Evolutionary conservation across 2,797 vertebrate species (phyloP).

Genomic region (Protonibea diacanthus): DNA sequence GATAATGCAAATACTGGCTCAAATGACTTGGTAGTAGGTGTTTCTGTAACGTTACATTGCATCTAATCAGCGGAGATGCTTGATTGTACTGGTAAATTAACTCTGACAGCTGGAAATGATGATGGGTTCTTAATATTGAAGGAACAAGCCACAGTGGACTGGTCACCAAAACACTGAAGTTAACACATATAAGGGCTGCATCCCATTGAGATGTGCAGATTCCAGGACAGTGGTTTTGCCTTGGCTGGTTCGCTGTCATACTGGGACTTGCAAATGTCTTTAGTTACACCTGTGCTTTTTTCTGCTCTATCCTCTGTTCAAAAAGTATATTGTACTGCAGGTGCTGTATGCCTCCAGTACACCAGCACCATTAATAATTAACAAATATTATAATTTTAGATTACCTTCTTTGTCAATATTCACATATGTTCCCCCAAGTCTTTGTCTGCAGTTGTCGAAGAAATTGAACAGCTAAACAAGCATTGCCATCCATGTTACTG

Average conservation of each 20-base stretch:
- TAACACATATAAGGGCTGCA: too few species aligned
- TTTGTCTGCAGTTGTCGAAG: too few species aligned
- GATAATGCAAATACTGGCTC: constrained; percentile 24
- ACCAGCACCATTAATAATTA: background rate
- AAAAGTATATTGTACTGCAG: background rate
- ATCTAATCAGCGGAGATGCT: constrained; percentile 30
- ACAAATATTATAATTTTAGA: too few species aligned
- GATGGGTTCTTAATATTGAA: background rate
- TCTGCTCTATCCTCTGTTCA: background rate
- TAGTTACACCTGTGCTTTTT: background rate
- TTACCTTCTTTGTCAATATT: too few species aligned
- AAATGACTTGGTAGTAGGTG: constrained; percentile 4
- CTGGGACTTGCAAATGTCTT: background rate
- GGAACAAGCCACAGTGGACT: background rate
- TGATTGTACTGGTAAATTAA: constrained; percentile 8
- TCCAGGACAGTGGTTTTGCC: background rate
- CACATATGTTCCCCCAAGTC: too few species aligned
- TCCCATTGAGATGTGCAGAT: background rate
- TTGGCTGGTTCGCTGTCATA: background rate
- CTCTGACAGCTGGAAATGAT: constrained; percentile 1
- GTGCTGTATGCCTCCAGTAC: background rate
- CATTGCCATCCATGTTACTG: too few species aligned
- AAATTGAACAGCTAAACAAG: too few species aligned
- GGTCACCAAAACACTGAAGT: background rate
- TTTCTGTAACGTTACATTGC: constrained; percentile 6